phyloP scores from a whole-genome alignment of 2,113 vertebrate species.

The Euleptes europaea region DNA sequence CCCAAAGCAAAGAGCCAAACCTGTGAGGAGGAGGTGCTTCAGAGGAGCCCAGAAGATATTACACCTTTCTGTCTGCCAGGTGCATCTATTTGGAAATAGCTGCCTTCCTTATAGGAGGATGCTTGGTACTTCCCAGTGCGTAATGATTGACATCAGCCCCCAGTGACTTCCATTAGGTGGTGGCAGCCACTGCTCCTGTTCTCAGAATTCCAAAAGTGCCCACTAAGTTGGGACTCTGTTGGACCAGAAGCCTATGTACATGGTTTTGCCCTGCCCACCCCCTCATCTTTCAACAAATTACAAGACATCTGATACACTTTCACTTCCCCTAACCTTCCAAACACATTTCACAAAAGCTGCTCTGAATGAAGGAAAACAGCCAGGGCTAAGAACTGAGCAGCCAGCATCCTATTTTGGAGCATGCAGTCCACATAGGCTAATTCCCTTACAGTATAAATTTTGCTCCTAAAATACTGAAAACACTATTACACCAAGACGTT shows the following conservation, averaged over 20 bases:
- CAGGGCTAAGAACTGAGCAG: not conserved
- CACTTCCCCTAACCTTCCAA: not conserved
- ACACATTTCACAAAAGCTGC: not conserved
- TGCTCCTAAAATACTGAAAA: not conserved
- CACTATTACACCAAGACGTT: slow-evolving; percentile 1
- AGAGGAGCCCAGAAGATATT: too few species aligned
- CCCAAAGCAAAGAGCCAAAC: too few species aligned
- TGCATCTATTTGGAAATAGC: too few species aligned
- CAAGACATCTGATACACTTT: not conserved
- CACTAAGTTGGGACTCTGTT: not conserved
- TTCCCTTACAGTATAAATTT: not conserved
- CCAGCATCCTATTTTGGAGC: not conserved
- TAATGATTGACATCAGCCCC: too few species aligned
- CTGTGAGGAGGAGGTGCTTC: too few species aligned
- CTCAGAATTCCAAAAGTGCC: too few species aligned
- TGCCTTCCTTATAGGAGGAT: too few species aligned
- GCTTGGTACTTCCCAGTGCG: too few species aligned
- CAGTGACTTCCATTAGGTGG: too few species aligned
- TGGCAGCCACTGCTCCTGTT: too few species aligned
- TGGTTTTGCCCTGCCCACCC: too few species aligned
- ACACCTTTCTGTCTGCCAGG: too few species aligned
- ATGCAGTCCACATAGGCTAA: not conserved
- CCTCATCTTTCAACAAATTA: not conserved
- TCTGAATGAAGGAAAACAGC: not conserved
- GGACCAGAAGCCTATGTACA: not conserved